Evolutionary conservation across 2,113 vertebrate genomes (phyloP).

Genomic region (Paradoxurus hermaphroditus): DNA sequence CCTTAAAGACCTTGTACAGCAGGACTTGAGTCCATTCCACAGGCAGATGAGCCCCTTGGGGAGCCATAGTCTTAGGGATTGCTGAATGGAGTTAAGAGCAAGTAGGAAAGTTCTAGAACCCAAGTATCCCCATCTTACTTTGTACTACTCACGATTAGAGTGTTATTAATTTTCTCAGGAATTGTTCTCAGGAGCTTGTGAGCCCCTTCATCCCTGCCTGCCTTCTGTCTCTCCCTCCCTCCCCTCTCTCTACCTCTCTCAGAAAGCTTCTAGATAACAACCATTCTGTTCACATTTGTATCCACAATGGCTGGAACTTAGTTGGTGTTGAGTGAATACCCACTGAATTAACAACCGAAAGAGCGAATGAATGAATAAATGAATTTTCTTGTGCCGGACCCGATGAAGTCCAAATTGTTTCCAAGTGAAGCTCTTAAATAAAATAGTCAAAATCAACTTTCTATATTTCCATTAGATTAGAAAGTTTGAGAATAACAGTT

Average conservation of each 20-base stretch:
- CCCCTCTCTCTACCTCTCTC: not conserved
- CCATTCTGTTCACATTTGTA: not conserved
- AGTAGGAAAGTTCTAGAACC: not conserved
- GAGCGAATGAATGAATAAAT: not conserved
- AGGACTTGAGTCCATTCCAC: not conserved
- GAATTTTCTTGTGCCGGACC: not conserved
- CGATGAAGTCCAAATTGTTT: not conserved
- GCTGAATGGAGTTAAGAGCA: not conserved
- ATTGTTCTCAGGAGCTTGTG: not conserved
- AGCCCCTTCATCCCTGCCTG: not conserved
- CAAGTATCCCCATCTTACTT: not conserved
- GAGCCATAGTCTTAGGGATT: not conserved
- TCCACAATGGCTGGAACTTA: not conserved
- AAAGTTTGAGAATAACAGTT: not conserved
- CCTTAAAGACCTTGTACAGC: not conserved
- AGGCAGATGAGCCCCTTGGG: not conserved
- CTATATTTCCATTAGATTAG: not conserved
- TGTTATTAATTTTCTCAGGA: not conserved
- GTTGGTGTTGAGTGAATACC: not conserved
- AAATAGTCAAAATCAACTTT: not conserved
- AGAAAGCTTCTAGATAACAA: not conserved
- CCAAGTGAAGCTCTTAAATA: not conserved
- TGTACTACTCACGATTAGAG: not conserved
- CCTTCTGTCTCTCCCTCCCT: not conserved
- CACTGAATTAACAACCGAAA: not conserved